These are phyloP conservation scores for Cephus nigrinus DNA, from an alignment of 2,888 invertebrate species.

Conservation along the genomic window DNA sequence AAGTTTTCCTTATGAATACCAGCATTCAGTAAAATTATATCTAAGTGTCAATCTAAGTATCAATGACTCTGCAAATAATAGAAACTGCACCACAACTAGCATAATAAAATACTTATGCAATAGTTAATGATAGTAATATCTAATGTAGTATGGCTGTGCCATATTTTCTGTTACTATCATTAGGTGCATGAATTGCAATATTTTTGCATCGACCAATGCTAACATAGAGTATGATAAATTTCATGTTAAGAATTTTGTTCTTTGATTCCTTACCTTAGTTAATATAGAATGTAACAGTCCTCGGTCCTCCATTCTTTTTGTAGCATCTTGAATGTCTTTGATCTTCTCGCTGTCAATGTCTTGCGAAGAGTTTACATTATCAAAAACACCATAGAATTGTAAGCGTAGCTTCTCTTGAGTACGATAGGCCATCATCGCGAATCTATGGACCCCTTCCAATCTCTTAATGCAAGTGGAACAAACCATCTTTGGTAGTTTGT, in stretches of 20 bases:
- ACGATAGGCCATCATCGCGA: slow-evolving; percentile 74
- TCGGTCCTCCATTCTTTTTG: slow-evolving; percentile 66
- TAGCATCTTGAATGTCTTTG: slow-evolving; percentile 48
- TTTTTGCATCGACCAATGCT: neutral
- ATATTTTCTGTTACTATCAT: no score
- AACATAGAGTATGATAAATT: neutral
- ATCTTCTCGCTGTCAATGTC: slow-evolving; percentile 40
- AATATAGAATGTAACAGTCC: slow-evolving; percentile 70
- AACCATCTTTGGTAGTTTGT: slow-evolving; percentile 77
- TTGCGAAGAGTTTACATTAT: slow-evolving; percentile 36
- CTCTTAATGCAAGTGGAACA: slow-evolving; percentile 75
- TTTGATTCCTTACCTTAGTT: slow-evolving; percentile 65
- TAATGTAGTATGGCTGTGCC: no score
- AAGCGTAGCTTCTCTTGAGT: slow-evolving; percentile 72
- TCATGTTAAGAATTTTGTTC: neutral
- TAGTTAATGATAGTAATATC: no score
- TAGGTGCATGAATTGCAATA: no score
- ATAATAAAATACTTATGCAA: no score
- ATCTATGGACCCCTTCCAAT: slow-evolving; percentile 75
- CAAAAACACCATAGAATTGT: slow-evolving; percentile 44
- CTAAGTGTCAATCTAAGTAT: neutral
- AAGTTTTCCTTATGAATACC: neutral
- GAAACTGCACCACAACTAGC: no score
- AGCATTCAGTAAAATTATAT: neutral
- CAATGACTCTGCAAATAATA: no score